Percentiles rank a stretch among this genome's conserved stretches.
These are phyloP conservation scores for Hemithea aestivaria DNA, from an alignment of 2,888 invertebrate species.

Conservation along the genomic window DNA sequence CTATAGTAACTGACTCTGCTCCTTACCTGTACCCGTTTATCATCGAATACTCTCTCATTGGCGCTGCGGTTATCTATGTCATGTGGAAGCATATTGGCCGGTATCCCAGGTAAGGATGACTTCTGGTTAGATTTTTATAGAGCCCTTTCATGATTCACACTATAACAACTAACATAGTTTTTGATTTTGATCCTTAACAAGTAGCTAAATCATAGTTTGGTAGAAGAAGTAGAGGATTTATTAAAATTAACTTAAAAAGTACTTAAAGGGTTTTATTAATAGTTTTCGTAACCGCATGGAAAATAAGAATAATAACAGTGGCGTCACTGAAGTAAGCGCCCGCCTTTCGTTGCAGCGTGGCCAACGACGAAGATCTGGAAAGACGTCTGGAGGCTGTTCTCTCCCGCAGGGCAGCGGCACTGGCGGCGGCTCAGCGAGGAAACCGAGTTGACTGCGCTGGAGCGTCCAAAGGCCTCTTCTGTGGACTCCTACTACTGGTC, in stretches of 20 bases:
- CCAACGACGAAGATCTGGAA: constrained; percentile 90
- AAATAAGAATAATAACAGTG: constrained; percentile 16
- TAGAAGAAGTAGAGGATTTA: no score
- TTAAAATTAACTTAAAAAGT: no score
- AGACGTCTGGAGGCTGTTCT: constrained; percentile 93
- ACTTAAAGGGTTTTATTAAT: background rate
- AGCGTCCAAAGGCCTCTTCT: constrained; percentile 95
- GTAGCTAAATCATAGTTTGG: no score
- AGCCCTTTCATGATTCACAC: no score
- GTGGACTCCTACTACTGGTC: constrained; percentile 92
- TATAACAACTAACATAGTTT: background rate
- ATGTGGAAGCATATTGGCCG: constrained; percentile 98
- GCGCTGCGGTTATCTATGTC: constrained; percentile 95
- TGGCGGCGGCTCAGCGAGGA: constrained; percentile 89
- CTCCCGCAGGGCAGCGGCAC: constrained; percentile 90
- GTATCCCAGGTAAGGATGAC: constrained; percentile 84
- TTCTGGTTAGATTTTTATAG: no score
- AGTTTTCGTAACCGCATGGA: constrained; percentile 8
- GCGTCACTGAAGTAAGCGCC: constrained; percentile 50
- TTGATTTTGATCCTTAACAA: no score
- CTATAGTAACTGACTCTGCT: constrained; percentile 94
- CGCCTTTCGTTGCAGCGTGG: constrained; percentile 77
- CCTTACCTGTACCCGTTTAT: constrained; percentile 98
- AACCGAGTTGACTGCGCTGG: constrained; percentile 96
- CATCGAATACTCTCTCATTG: constrained; percentile 96